Evolutionary conservation across 1,140 invertebrate genomes (phyloP), one percentile per base, ranked within the genome.

Genomic region (Dendrolimus kikuchii): DNA sequence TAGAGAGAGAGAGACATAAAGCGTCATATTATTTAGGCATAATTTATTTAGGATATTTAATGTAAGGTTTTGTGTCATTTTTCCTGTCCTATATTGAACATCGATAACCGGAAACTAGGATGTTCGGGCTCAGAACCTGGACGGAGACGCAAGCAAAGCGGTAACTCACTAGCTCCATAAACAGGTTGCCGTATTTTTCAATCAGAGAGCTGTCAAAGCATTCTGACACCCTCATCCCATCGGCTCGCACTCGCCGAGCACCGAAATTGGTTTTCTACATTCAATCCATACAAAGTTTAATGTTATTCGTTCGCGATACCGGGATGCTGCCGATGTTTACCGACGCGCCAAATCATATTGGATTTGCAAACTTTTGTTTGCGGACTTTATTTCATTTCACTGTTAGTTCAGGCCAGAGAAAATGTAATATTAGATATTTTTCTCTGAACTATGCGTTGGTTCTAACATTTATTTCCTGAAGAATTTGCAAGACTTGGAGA

Each of bases 211-310:
- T 88, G 87, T 88, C 87, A 88, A 87, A 86, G 81, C 81, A 76
- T 79, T 81, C 77, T 86, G 85, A 86, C 83, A 85, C 82, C 83
- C 83, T 85, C 83, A 81, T 81, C 82, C 78, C 82, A 77, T 74
- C 77, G 82, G 81, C 81, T 85, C 81, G 79, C 79, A 79, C 80
- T 85, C 81, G 79, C 81, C 85, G 85, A 81, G 74, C 80, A 81
- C 81, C 81, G 81, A 88, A 88, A 88, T 88, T 86, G 86, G 82
- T 88, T 88, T 88, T 88, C 86, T 86, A 88, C 86, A 86, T 88
- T 86, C 83, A 86, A 86, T 86, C 81, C 81, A 86, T 84, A 85
- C 80, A 87, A 86, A 86, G 83, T 86, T 86, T 86, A 86, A 86
- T 86, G 83, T 86, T 86, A 86, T 86, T 86, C 83, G 82, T 83